Base-by-base conservation (phyloP, 2,888 invertebrate genomes). In the Hanleya hanleyi region DNA sequence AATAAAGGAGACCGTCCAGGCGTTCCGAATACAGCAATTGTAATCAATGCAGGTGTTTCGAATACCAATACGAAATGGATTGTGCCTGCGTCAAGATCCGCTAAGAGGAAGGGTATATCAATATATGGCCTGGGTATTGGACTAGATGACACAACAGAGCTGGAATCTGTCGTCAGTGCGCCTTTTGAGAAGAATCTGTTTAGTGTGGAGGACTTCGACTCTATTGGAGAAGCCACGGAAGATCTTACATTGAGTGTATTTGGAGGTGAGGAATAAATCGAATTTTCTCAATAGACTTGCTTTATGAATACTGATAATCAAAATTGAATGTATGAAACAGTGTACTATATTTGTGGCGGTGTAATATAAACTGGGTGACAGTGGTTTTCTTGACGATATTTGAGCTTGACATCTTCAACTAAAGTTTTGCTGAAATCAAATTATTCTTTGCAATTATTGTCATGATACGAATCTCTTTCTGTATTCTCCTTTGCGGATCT, bases 221-320 rank as follows among this genome's bases (percentile, higher is more conserved):
- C 22, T 22, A 4, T 57, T 15, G 26, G 29, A 18, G 2, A 22
- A 29, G 4, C 29, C 12, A 57, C 22, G 29, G 32, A 57, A 22
- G 57, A 57, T 26, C 26, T 57, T 15, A 22, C 22, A 9, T 18
- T 29, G 22, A 32, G 4, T 57, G 57, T 57, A 26, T 57, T 57
- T 57, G 57, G 57, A 4, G 57, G 57, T 57, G 29, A 57, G 57
- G n/a, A n/a, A n/a, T n/a, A n/a, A n/a, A n/a, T n/a, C n/a, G n/a
- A n/a, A n/a, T n/a, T n/a, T n/a, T n/a, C n/a, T n/a, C n/a, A n/a
- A n/a, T n/a, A n/a, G n/a, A n/a, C n/a, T n/a, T n/a, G n/a, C n/a
- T n/a, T n/a, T n/a, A n/a, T n/a, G n/a, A n/a, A n/a, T n/a, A n/a
- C n/a, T n/a, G n/a, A n/a, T n/a, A n/a, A n/a, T n/a, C n/a, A n/a